Percentiles rank a stretch among this genome's conserved stretches.
Conservation (phyloP, 2,797 vertebrate species). For the Dryobates pubescens region DNA sequence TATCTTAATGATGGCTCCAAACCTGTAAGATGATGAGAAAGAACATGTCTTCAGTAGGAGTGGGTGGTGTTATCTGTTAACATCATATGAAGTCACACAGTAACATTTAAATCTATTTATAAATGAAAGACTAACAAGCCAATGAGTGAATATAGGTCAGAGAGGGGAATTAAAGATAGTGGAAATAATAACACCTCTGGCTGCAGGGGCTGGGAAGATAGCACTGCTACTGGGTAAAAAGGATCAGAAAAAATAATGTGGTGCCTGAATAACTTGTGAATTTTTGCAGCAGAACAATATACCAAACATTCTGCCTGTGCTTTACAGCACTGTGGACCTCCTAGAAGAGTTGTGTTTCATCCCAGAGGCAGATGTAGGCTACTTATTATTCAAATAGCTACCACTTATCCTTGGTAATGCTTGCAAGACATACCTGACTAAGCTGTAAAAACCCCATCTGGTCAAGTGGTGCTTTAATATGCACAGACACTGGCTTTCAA, state of each 20-base stretch:
- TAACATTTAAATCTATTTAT: conserved; percentile 44
- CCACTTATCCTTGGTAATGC: conserved; percentile 7
- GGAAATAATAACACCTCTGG: conserved; percentile 13
- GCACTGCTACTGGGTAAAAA: neutral
- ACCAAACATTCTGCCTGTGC: neutral
- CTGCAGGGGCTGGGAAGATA: neutral
- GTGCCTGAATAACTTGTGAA: neutral
- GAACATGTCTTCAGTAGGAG: conserved; percentile 33
- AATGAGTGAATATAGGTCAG: conserved; percentile 29
- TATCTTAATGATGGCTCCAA: conserved; percentile 7
- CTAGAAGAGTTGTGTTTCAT: conserved; percentile 8
- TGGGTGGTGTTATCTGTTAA: conserved; percentile 33
- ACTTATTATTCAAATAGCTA: conserved; percentile 25
- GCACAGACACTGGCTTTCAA: neutral
- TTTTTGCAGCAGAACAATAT: conserved; percentile 14
- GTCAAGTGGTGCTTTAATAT: conserved; percentile 27
- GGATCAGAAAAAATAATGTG: neutral
- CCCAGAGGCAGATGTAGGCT: neutral
- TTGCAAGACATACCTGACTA: conserved; percentile 34
- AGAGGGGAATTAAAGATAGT: neutral
- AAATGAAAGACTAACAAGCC: conserved; percentile 25
- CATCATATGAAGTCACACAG: conserved; percentile 22
- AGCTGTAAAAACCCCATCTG: conserved; percentile 31
- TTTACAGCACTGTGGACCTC: neutral
- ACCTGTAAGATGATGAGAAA: conserved; percentile 37